Conservation (phyloP, 2,113 vertebrate species). For the Hiodon tergisus region DNA sequence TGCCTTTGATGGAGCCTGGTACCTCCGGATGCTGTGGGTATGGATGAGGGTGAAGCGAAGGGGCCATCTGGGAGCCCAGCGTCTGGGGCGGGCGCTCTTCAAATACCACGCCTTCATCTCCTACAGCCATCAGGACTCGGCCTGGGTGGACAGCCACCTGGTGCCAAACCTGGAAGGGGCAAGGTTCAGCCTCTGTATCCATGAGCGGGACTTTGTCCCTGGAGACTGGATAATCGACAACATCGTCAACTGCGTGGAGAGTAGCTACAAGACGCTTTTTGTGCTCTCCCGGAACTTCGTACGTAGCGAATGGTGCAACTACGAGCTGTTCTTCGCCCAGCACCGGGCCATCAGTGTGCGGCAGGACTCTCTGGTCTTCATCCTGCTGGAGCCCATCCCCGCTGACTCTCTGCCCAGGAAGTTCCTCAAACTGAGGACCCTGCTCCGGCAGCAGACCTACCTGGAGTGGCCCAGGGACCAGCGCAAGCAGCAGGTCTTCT, state of each 20-base stretch:
- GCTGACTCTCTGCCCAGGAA: conserved; percentile 50
- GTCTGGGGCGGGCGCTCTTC: conserved; percentile 33
- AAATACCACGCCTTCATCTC: conserved; percentile 56
- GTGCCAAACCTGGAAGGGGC: conserved; percentile 44
- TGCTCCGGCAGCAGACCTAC: conserved; percentile 63
- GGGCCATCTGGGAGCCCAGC: conserved; percentile 31
- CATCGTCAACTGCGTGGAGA: conserved; percentile 56
- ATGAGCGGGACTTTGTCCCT: conserved; percentile 57
- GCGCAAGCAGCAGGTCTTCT: conserved; percentile 71
- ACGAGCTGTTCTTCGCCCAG: conserved; percentile 61
- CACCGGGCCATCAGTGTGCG: conserved; percentile 47
- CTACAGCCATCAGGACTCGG: conserved; percentile 52
- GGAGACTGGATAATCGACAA: conserved; percentile 61
- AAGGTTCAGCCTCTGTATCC: conserved; percentile 51
- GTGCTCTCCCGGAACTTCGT: conserved; percentile 57
- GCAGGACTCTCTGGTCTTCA: conserved; percentile 52
- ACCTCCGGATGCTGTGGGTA: conserved; percentile 53
- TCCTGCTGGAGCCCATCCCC: conserved; percentile 56
- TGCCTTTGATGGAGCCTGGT: conserved; percentile 52
- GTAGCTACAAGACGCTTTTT: conserved; percentile 57
- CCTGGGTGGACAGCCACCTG: conserved; percentile 50
- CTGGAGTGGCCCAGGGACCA: conserved; percentile 73
- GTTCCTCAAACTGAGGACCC: conserved; percentile 48
- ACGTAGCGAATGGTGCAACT: conserved; percentile 59
- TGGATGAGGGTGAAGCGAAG: conserved; percentile 53